phyloP scores from a whole-genome alignment of 2,888 invertebrate species.

The Melinaea menophilus region DNA sequence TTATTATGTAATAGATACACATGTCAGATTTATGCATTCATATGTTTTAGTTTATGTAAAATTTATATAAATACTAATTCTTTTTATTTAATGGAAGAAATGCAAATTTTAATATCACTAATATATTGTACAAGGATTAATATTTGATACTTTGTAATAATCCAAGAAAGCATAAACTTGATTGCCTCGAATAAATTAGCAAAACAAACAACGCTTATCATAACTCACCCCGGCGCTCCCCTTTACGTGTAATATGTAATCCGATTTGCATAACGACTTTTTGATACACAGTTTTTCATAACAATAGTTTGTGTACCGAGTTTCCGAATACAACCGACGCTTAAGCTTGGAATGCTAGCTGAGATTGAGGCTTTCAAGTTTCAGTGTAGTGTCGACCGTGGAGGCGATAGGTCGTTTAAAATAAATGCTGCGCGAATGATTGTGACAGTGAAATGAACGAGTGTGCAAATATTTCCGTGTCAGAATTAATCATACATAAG shows the following conservation, averaged over 20 bases:
- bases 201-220: constrained; percentile 1
- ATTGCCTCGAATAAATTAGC: neutral
- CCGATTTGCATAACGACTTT: constrained; percentile 8
- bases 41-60: no score
- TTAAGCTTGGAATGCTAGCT: constrained; percentile 13
- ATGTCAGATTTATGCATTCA: no score
- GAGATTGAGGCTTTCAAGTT: constrained; percentile 1
- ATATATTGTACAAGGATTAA: no score
- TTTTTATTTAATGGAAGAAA: no score
- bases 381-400: constrained; percentile 19
- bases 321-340: constrained; percentile 3
- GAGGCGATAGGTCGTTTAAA: constrained; percentile 11
- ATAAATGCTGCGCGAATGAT: constrained; percentile 3
- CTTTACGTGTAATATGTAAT: neutral
- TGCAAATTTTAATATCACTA: no score
- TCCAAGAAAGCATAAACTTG: neutral
- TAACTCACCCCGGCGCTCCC: neutral
- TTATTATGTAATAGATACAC: no score
- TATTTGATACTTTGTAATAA: neutral
- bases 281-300: constrained; percentile 1
- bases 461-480: constrained; percentile 15
- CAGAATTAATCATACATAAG: constrained; percentile 12
- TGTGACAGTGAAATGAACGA: constrained; percentile 23
- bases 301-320: constrained; percentile 1
- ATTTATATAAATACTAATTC: no score